phyloP scores from a whole-genome alignment of 2,113 vertebrate species.

The Percina caprodes region DNA sequence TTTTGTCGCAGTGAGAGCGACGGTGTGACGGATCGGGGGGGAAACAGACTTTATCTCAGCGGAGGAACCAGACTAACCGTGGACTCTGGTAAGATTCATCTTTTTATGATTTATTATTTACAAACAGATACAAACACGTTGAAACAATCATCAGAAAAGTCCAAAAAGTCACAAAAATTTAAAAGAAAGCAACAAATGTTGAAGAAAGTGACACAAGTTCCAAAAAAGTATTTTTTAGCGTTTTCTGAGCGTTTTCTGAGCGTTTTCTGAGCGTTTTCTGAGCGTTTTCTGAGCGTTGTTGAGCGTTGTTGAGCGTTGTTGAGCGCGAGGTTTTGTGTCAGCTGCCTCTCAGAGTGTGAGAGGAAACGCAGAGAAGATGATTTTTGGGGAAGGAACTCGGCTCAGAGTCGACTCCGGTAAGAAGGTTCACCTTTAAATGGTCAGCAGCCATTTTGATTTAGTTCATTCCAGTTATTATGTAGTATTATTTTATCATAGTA shows the following conservation, averaged over 20 bases:
- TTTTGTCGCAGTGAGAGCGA: conserved; percentile 22
- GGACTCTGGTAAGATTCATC: too few relatives aligned
- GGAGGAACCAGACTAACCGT: not conserved
- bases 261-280: not conserved
- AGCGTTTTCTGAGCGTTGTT: too few relatives aligned
- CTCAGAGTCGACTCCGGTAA: not conserved
- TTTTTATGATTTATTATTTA: too few relatives aligned
- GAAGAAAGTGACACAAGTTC: not conserved
- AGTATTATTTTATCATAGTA: too few relatives aligned
- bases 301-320: too few relatives aligned
- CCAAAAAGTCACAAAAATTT: too few relatives aligned
- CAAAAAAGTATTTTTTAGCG: not conserved
- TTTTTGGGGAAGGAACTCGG: not conserved
- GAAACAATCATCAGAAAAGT: too few relatives aligned
- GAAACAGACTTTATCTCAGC: conserved; percentile 19
- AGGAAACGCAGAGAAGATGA: not conserved
- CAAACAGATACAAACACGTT: too few relatives aligned
- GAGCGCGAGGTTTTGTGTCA: conserved; percentile 16
- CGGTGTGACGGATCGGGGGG: conserved; percentile 42
- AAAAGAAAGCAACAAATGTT: not conserved
- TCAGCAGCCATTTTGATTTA: too few relatives aligned
- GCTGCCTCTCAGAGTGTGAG: conserved; percentile 44
- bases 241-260: too few relatives aligned
- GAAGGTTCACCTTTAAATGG: not conserved
- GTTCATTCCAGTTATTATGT: too few relatives aligned